Percentiles rank a stretch among this genome's conserved stretches.
Evolutionary conservation across 2,113 vertebrate genomes (phyloP).

Genomic region (Ptyas mucosa): DNA sequence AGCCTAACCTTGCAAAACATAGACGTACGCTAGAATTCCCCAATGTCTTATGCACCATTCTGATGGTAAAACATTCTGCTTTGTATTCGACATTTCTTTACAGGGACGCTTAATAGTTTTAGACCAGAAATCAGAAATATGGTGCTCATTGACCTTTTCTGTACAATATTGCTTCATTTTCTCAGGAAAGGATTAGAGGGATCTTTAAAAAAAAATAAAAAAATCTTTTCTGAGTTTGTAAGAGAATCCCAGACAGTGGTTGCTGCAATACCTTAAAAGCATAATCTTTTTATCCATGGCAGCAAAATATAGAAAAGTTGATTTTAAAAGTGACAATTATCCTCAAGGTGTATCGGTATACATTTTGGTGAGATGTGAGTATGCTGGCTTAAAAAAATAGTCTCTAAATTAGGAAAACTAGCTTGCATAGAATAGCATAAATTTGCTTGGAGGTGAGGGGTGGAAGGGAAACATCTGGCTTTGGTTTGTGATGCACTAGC

Average conservation of each 20-base stretch:
- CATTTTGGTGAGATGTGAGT: not conserved
- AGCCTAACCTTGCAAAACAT: slow-evolving; percentile 30
- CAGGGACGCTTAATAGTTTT: slow-evolving; percentile 26
- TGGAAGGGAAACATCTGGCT: not conserved
- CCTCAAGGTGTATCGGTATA: not conserved
- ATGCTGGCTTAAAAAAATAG: not conserved
- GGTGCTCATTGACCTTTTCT: slow-evolving; percentile 52
- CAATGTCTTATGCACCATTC: slow-evolving; percentile 26
- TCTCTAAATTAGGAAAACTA: not conserved
- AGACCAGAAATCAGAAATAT: slow-evolving; percentile 37
- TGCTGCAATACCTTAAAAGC: not conserved
- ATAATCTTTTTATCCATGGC: not conserved
- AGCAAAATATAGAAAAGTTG: not conserved
- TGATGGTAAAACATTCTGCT: slow-evolving; percentile 26
- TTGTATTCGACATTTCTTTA: slow-evolving; percentile 22
- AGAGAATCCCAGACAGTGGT: not conserved
- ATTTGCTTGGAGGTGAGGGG: not conserved
- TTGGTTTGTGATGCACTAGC: not conserved
- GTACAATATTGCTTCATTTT: not conserved
- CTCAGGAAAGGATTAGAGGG: not conserved
- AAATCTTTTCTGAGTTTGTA: slow-evolving; percentile 1
- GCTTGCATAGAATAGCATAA: not conserved
- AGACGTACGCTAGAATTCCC: slow-evolving; percentile 30
- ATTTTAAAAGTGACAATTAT: not conserved
- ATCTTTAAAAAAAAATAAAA: not conserved